phyloP scores from a whole-genome alignment of 2,113 vertebrate species.

The Notarius lentiginosus region DNA sequence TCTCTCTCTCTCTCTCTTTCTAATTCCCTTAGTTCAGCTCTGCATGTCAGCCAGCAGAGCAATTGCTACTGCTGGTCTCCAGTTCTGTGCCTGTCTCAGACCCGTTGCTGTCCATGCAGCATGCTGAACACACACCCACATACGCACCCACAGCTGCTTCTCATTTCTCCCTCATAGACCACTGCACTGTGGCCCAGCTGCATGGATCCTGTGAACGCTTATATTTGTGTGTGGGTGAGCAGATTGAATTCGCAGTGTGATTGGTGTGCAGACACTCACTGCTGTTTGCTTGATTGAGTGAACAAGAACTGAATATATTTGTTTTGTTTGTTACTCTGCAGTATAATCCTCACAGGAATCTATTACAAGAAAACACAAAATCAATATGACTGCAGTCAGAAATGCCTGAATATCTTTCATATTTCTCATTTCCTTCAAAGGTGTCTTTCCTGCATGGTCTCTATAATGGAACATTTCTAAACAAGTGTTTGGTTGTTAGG shows the following conservation, averaged over 20 bases:
- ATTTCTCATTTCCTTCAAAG: neutral
- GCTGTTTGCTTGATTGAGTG: conserved; percentile 15
- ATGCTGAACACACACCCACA: conserved; percentile 15
- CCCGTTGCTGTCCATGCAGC: conserved; percentile 15
- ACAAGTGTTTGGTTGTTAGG: neutral
- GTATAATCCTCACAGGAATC: neutral
- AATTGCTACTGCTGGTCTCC: conserved; percentile 37
- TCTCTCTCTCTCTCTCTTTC: conserved; percentile 25
- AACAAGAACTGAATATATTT: neutral
- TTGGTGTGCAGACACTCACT: conserved; percentile 8
- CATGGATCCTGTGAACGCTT: conserved; percentile 1
- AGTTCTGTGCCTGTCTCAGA: conserved; percentile 3
- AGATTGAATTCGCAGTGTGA: neutral
- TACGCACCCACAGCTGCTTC: conserved; percentile 19
- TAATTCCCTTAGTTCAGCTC: conserved; percentile 27
- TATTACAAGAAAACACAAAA: neutral
- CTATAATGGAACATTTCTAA: neutral
- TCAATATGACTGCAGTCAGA: neutral
- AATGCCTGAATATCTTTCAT: neutral
- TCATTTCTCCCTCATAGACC: neutral
- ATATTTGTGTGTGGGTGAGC: conserved; percentile 17
- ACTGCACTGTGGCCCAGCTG: conserved; percentile 20
- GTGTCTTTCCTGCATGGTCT: neutral
- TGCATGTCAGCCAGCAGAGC: conserved; percentile 46
- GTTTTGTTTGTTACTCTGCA: neutral